Evolutionary conservation across 2,113 vertebrate genomes (phyloP).

Genomic region (Acinonyx jubatus): DNA sequence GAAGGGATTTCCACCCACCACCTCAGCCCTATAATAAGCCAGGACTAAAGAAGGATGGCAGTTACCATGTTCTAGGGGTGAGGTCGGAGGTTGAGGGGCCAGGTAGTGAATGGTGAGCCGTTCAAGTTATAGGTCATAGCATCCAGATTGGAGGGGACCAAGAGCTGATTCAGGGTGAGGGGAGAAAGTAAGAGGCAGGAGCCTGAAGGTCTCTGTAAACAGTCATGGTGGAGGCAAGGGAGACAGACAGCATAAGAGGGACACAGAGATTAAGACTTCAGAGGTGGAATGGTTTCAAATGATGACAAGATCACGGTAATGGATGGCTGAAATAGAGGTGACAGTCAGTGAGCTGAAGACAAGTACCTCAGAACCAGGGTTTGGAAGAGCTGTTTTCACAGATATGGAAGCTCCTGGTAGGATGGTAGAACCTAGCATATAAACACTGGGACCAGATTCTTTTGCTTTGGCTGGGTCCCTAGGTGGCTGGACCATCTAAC

Average conservation of each 20-base stretch:
- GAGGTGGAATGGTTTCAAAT: not conserved
- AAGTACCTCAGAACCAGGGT: not conserved
- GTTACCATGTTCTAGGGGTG: not conserved
- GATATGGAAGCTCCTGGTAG: not conserved
- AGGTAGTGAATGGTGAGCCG: not conserved
- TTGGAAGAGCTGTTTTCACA: not conserved
- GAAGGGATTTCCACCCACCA: not conserved
- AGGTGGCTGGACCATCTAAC: not conserved
- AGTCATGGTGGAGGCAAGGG: not conserved
- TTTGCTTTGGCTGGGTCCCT: not conserved
- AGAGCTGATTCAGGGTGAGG: not conserved
- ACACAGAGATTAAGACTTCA: not conserved
- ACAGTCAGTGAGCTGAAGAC: not conserved
- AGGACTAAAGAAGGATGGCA: not conserved
- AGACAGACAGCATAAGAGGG: not conserved
- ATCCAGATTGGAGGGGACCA: not conserved
- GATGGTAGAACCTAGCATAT: not conserved
- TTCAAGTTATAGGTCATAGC: not conserved
- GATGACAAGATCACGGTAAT: not conserved
- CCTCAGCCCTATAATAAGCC: not conserved
- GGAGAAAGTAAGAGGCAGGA: not conserved
- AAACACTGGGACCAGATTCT: not conserved
- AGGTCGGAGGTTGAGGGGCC: not conserved
- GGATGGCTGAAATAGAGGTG: not conserved
- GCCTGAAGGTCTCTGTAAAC: not conserved